Base-by-base conservation (phyloP, 2,113 vertebrate species). In the Gracilinanus agilis region DNA sequence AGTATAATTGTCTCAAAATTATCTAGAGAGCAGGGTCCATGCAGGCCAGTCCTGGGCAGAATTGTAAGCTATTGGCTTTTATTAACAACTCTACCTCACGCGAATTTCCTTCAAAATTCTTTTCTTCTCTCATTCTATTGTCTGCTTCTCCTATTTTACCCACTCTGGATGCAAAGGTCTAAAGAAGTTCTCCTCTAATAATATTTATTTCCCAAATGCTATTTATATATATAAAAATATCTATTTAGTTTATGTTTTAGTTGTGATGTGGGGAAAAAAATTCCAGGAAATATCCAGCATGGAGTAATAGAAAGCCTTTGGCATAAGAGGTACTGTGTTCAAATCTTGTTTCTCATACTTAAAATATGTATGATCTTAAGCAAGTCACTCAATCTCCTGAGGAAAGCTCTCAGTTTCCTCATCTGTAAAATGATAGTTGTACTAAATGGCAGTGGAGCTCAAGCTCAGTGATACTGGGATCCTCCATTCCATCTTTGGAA, bases 221-320 rank as follows among this genome's bases (percentile, higher is more conserved):
- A 83, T 40, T 40, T 40, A 9, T 7, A 9, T 7, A 83, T 23
- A 83, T 34, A 83, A 83, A 21, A 75, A 16, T 83, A 83, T 40
- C 16, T 40, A 83, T 40, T 40, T 83, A 0, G 23, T 83, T 90
- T 56, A 5, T 92, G 55, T 94, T 97, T 95, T 94, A 94, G 92
- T 61, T 94, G 54, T 13, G 58, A 92, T 34, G 9, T 56, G 0
- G n/a, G 55, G 91, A 40, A 23, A 56, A 83, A 83, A n/a, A 75
- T 13, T 23, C 27, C 10, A 83, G 5, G n/a, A 83, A 40, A 7
- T 83, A 34, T 40, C 16, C 19, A 23, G 1, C 40, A 83, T 83
- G n/a, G 19, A n/a, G n/a, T 40, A 40, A 16, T 40, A 83, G 19
- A 83, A 83, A 40, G 19, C 19, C n/a, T 83, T 83, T 83, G n/a